phyloP scores from a whole-genome alignment of 1,140 invertebrate species.

The Megalopta genalis region DNA sequence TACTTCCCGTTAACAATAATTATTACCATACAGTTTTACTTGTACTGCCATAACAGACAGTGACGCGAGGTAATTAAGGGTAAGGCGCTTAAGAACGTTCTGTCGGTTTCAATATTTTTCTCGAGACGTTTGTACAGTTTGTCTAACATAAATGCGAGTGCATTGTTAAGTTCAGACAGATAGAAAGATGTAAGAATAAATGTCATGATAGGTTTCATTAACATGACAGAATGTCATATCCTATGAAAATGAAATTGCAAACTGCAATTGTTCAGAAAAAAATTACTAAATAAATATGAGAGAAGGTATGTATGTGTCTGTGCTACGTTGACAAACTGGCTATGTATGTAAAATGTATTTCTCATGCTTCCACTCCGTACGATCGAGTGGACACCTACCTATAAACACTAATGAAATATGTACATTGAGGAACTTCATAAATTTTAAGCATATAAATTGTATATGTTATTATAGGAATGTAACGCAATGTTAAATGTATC shows the following conservation, averaged over 20 bases:
- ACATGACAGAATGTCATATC: not conserved
- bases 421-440: constrained; percentile 51
- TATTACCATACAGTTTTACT: not conserved
- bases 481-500: constrained; percentile 47
- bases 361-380: not conserved
- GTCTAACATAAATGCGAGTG: not conserved
- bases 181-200: not conserved
- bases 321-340: not conserved
- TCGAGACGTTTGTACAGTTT: not conserved
- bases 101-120: no score
- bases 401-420: constrained; percentile 43
- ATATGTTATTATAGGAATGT: constrained; percentile 45
- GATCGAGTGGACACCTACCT: constrained; percentile 24
- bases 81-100: no score
- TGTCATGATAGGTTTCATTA: not conserved
- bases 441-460: constrained; percentile 51
- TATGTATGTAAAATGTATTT: constrained; percentile 4
- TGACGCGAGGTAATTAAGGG: not conserved
- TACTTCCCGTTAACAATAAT: not conserved
- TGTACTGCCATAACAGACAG: constrained; percentile 2
- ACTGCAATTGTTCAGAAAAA: not conserved
- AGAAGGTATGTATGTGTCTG: not conserved
- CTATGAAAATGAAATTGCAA: not conserved
- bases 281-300: not conserved
- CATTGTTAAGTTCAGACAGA: not conserved